Percentiles rank a stretch among this genome's conserved stretches.
phyloP scores from a whole-genome alignment of 2,797 vertebrate genomes.

The Hoplostethus mediterraneus region DNA sequence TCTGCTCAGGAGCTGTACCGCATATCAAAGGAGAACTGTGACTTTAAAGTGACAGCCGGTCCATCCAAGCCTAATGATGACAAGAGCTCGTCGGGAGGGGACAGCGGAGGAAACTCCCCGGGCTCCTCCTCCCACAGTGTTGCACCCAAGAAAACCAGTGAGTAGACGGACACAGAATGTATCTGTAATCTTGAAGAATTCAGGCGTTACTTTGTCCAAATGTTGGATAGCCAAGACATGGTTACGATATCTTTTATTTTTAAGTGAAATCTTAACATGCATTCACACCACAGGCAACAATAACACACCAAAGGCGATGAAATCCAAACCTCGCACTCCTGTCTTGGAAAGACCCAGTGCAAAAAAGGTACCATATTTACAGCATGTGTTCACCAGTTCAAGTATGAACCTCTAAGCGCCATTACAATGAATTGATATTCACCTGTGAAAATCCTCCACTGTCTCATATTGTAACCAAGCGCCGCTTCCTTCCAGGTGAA shows the following conservation, averaged over 20 bases:
- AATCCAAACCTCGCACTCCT: slow-evolving; percentile 69
- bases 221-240: neutral
- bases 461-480: neutral
- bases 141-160: slow-evolving; percentile 75
- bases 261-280: neutral
- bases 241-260: neutral
- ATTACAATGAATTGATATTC: neutral
- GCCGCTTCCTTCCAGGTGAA: slow-evolving; percentile 69
- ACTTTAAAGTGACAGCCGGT: slow-evolving; percentile 86
- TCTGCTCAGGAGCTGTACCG: slow-evolving; percentile 91
- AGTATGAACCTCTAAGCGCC: neutral
- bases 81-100: slow-evolving; percentile 87
- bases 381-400: neutral
- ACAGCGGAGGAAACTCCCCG: slow-evolving; percentile 87
- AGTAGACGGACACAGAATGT: slow-evolving; percentile 38
- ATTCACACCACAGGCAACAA: slow-evolving; percentile 58
- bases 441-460: too few species aligned
- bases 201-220: neutral
- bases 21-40: slow-evolving; percentile 92
- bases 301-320: slow-evolving; percentile 67
- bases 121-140: slow-evolving; percentile 70
- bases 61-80: slow-evolving; percentile 82
- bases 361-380: slow-evolving; percentile 79
- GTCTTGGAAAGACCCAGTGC: slow-evolving; percentile 51
- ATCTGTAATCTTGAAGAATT: neutral